These are phyloP conservation scores for Diabrotica virgifera DNA, from an alignment of 1,140 invertebrate genomes.

Conservation along the genomic window DNA sequence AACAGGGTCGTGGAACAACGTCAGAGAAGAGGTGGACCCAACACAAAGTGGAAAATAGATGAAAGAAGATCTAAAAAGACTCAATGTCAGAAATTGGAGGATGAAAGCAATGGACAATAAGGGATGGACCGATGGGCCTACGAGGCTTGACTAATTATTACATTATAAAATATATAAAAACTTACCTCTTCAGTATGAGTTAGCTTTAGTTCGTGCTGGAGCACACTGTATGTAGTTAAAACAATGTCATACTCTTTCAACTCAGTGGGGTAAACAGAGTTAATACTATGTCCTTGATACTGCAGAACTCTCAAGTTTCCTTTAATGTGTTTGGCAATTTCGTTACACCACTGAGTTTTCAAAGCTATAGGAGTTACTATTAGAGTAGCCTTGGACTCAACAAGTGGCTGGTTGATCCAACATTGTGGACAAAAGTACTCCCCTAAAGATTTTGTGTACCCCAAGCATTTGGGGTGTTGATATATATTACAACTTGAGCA, in stretches of 20 bases:
- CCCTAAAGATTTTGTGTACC: constrained; percentile 48
- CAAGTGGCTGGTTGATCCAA: constrained; percentile 51
- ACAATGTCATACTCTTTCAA: constrained; percentile 71
- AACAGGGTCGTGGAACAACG: too few relatives aligned
- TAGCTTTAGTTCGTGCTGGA: constrained; percentile 61
- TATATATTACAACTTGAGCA: constrained; percentile 57
- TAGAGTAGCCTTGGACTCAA: constrained; percentile 63
- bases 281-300: constrained; percentile 55
- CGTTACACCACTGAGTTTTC: constrained; percentile 70
- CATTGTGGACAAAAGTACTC: constrained; percentile 64
- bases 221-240: constrained; percentile 67
- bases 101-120: too few relatives aligned
- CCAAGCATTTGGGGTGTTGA: constrained; percentile 63
- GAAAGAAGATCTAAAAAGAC: too few relatives aligned
- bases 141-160: too few relatives aligned
- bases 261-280: constrained; percentile 64
- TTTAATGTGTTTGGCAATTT: constrained; percentile 67
- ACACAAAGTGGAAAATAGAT: too few relatives aligned
- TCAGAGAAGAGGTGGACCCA: too few relatives aligned
- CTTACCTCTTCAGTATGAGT: too few relatives aligned
- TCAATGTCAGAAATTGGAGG: too few relatives aligned
- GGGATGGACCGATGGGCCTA: too few relatives aligned
- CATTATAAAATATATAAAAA: too few relatives aligned
- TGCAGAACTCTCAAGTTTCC: constrained; percentile 56
- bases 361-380: constrained; percentile 73